Percentiles rank a stretch among this genome's conserved stretches.
Conservation (phyloP, 2,797 vertebrate genomes). For the Cyclura pinguis region DNA sequence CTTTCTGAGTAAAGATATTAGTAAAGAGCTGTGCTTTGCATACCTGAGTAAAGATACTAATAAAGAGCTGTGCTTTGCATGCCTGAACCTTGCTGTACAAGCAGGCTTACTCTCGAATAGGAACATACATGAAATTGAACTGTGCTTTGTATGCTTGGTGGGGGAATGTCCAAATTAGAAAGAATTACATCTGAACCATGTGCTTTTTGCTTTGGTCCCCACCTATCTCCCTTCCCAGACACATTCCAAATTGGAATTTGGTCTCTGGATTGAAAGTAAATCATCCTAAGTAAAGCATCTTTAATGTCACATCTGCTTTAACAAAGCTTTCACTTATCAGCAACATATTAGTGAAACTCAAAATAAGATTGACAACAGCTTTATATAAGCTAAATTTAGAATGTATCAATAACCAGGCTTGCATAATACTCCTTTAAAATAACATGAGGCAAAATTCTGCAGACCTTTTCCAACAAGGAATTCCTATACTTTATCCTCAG, state of each 20-base stretch:
- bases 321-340: background rate
- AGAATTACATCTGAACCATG: background rate
- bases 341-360: background rate
- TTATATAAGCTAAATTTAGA: background rate
- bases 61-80: background rate
- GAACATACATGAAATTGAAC: background rate
- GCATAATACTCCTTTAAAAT: constrained; percentile 1
- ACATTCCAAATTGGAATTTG: background rate
- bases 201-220: background rate
- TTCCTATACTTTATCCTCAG: constrained; percentile 41
- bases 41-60: background rate
- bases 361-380: background rate
- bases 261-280: background rate
- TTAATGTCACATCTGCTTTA: background rate
- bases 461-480: constrained; percentile 17
- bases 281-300: background rate
- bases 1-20: background rate
- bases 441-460: constrained; percentile 3
- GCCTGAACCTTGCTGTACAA: background rate
- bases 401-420: background rate
- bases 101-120: background rate
- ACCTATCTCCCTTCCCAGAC: too few species aligned
- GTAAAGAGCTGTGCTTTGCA: background rate
- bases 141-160: background rate
- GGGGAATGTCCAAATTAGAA: background rate